Evolutionary conservation across 2,113 vertebrate species (phyloP).

Genomic region (Emydura subglobosa): DNA sequence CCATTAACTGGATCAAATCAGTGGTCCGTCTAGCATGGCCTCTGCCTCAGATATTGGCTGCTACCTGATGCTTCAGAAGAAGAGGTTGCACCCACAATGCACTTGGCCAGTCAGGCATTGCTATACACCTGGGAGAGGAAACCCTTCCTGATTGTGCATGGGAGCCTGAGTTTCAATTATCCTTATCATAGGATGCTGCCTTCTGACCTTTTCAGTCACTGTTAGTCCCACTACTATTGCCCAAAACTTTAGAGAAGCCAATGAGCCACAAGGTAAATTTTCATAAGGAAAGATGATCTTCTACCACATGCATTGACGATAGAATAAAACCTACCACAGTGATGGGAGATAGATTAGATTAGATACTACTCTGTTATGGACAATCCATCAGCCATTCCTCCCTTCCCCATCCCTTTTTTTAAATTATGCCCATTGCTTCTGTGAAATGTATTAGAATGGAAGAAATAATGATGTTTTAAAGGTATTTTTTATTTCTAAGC

Average conservation of each 20-base stretch:
- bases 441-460: conserved; percentile 53
- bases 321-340: background rate
- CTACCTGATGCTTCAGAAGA: background rate
- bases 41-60: rapidly evolving
- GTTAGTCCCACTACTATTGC: background rate
- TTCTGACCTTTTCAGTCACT: background rate
- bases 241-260: background rate
- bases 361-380: background rate
- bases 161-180: background rate
- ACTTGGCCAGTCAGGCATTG: rapidly evolving
- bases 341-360: conserved; percentile 10
- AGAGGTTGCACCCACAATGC: background rate
- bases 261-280: background rate
- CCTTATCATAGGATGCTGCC: background rate
- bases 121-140: rapidly evolving
- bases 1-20: background rate
- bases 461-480: conserved; percentile 54
- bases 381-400: conserved; percentile 13
- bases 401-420: conserved; percentile 9
- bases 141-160: rapidly evolving
- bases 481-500: conserved; percentile 69
- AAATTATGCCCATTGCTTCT: background rate
- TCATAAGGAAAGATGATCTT: background rate
- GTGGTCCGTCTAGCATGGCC: background rate
- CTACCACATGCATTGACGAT: background rate